These are phyloP conservation scores for Nibea coibor DNA, from an alignment of 2,113 vertebrate species.

Conservation along the genomic window DNA sequence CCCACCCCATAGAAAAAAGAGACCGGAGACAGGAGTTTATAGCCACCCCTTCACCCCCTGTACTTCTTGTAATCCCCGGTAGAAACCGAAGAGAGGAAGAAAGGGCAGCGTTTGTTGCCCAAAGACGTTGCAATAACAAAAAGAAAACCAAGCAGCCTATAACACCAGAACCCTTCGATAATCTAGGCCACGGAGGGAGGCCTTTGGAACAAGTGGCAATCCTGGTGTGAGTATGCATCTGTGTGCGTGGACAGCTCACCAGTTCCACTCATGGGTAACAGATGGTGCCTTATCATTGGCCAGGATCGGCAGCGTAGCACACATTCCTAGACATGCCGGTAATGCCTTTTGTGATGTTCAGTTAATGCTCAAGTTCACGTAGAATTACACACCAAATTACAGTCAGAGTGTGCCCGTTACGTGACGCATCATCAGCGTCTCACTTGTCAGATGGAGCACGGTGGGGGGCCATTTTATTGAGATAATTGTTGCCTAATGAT, in stretches of 20 bases:
- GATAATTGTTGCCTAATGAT: conserved; percentile 60
- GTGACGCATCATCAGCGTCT: conserved; percentile 20
- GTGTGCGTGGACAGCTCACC: conserved; percentile 64
- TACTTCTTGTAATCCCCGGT: conserved; percentile 77
- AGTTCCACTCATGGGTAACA: conserved; percentile 79
- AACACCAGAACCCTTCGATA: conserved; percentile 63
- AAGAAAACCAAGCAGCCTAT: conserved; percentile 51
- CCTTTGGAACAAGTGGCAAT: conserved; percentile 66
- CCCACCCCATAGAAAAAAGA: conserved; percentile 41
- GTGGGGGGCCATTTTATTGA: conserved; percentile 18
- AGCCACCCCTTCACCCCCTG: conserved; percentile 54
- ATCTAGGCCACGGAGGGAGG: conserved; percentile 61
- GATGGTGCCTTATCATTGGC: conserved; percentile 84
- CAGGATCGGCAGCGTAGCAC: conserved; percentile 71
- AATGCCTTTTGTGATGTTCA: conserved; percentile 80
- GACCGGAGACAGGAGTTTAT: conserved; percentile 67
- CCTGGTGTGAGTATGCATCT: conserved; percentile 64
- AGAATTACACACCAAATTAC: conserved; percentile 74
- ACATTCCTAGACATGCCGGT: conserved; percentile 85
- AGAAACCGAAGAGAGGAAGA: conserved; percentile 84
- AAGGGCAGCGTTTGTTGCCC: conserved; percentile 72
- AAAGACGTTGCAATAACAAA: conserved; percentile 82
- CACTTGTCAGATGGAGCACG: conserved; percentile 10
- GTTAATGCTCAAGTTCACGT: conserved; percentile 75
- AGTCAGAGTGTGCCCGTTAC: conserved; percentile 35